phyloP scores from a whole-genome alignment of 2,888 invertebrate species.

The Seladonia tumulorum region DNA sequence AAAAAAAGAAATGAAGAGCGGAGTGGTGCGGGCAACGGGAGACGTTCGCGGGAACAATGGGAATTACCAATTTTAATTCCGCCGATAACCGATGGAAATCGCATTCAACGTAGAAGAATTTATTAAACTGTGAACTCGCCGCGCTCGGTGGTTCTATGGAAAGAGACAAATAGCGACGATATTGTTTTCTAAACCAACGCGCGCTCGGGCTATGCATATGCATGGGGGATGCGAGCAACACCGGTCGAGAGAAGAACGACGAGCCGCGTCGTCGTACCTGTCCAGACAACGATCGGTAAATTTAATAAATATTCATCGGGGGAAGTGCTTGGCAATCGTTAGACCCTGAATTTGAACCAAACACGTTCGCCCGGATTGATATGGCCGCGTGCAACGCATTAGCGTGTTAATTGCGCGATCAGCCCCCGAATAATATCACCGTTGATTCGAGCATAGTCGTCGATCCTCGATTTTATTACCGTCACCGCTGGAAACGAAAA shows the following conservation, averaged over 20 bases:
- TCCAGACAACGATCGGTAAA: constrained; percentile 45
- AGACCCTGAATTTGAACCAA: constrained; percentile 53
- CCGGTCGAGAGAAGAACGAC: neutral
- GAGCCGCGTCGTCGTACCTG: constrained; percentile 9
- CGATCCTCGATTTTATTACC: neutral
- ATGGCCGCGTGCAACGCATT: neutral
- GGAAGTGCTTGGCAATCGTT: constrained; percentile 55
- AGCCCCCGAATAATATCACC: neutral
- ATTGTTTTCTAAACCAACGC: constrained; percentile 54
- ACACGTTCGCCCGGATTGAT: constrained; percentile 25
- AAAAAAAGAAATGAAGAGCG: neutral
- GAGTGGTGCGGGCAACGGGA: neutral
- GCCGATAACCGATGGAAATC: constrained; percentile 54
- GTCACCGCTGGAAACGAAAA: neutral
- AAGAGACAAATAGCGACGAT: constrained; percentile 52
- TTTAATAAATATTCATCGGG: constrained; percentile 61
- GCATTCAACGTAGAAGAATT: constrained; percentile 45
- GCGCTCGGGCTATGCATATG: constrained; percentile 41
- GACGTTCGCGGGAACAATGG: constrained; percentile 41
- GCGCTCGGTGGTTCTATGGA: constrained; percentile 15
- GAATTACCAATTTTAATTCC: constrained; percentile 58
- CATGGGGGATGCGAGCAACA: constrained; percentile 8
- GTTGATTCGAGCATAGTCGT: neutral
- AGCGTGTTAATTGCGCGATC: constrained; percentile 20
- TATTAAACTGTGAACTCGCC: constrained; percentile 50